Percentiles rank a stretch among this genome's conserved stretches.
Conservation (phyloP, 2,113 vertebrate genomes). For the Ramphastos sulfuratus region DNA sequence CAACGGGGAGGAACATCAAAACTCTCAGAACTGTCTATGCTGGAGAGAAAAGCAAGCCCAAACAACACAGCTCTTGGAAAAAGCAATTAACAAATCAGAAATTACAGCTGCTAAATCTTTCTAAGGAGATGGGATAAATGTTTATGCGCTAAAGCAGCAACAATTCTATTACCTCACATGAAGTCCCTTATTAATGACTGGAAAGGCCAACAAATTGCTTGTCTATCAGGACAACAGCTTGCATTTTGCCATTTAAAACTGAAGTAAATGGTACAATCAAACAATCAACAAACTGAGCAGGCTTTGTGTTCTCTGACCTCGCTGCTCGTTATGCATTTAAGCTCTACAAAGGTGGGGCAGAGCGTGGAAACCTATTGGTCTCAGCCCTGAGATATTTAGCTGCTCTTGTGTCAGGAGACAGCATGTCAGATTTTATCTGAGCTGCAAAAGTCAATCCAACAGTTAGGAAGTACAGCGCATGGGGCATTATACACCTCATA, state of each 20-base stretch:
- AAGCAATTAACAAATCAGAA: not conserved
- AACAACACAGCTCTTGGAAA: not conserved
- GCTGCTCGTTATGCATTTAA: not conserved
- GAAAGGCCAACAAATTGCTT: not conserved
- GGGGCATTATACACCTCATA: conserved; percentile 34
- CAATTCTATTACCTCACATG: not conserved
- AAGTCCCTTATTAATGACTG: not conserved
- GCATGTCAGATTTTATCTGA: not conserved
- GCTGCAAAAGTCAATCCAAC: not conserved
- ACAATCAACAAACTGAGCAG: not conserved
- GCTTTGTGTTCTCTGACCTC: not conserved
- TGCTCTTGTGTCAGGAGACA: not conserved
- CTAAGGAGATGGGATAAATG: not conserved
- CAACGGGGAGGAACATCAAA: not conserved
- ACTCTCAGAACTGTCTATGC: not conserved
- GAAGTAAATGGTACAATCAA: not conserved
- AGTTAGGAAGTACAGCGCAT: not conserved
- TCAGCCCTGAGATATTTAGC: not conserved
- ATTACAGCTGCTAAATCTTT: not conserved
- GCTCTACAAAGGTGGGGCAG: not conserved
- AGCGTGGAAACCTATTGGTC: not conserved
- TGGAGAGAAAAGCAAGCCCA: not conserved
- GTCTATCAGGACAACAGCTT: not conserved
- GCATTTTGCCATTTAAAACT: not conserved
- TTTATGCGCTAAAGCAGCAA: not conserved